These are phyloP conservation scores for Porites evermanni DNA, from an alignment of 92 coral and sea anemone genomes.

Conservation along the genomic window DNA sequence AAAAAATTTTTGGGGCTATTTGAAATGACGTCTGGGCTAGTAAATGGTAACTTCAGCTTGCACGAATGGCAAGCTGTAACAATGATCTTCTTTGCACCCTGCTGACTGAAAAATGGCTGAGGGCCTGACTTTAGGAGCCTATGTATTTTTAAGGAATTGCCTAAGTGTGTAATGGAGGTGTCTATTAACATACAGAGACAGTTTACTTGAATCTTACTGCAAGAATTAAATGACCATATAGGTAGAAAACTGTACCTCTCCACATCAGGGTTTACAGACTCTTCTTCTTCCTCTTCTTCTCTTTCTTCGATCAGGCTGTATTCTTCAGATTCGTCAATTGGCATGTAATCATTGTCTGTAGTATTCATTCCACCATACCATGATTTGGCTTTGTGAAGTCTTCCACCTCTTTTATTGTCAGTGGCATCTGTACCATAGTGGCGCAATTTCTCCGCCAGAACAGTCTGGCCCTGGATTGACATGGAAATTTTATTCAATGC, in stretches of 20 bases:
- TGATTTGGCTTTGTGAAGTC: constrained; percentile 84
- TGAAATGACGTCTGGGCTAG: no score
- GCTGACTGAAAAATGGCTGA: no score
- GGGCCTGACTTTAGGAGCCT: no score
- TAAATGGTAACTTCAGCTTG: no score
- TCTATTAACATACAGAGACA: no score
- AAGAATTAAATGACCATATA: no score
- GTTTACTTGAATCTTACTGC: no score
- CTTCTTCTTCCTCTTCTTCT: constrained; percentile 49
- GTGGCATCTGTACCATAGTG: constrained; percentile 84
- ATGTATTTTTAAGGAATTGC: no score
- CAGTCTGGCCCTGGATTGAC: constrained; percentile 76
- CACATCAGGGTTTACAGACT: constrained; percentile 49
- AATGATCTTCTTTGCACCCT: no score
- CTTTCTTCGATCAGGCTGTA: constrained; percentile 47
- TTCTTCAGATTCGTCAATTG: constrained; percentile 81
- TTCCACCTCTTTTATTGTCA: constrained; percentile 49
- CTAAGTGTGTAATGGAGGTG: no score
- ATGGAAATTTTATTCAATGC: neutral
- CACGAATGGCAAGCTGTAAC: no score
- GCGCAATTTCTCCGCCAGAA: constrained; percentile 84
- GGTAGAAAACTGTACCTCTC: constrained; percentile 43
- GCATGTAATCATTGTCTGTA: constrained; percentile 71
- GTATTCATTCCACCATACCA: constrained; percentile 94
- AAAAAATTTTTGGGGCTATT: no score